Percentiles rank a stretch among this genome's conserved stretches.
Conservation (phyloP, 2,113 vertebrate genomes). For the Clarias batrachus region DNA sequence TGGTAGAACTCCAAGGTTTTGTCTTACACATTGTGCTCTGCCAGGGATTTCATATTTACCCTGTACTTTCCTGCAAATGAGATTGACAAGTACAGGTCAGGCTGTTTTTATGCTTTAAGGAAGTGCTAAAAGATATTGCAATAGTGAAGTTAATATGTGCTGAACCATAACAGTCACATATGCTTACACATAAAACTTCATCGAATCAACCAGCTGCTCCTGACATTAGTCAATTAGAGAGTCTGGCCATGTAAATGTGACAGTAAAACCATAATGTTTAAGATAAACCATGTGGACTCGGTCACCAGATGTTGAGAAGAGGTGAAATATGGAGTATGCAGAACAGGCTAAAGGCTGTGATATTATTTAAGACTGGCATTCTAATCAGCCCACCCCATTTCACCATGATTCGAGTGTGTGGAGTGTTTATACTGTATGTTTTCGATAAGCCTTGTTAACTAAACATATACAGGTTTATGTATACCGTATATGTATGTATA, state of each 20-base stretch:
- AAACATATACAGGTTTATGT: not conserved
- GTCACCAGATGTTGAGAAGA: constrained; percentile 46
- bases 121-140: constrained; percentile 53
- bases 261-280: constrained; percentile 54
- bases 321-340: constrained; percentile 33
- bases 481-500: not conserved
- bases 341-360: not conserved
- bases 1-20: constrained; percentile 41
- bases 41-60: constrained; percentile 47
- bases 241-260: constrained; percentile 50
- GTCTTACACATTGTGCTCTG: constrained; percentile 45
- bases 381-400: not conserved
- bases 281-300: constrained; percentile 47
- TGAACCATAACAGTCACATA: constrained; percentile 53
- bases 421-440: not conserved
- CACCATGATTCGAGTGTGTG: not conserved
- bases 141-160: constrained; percentile 50
- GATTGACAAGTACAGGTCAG: constrained; percentile 54
- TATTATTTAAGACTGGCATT: constrained; percentile 1
- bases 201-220: constrained; percentile 50
- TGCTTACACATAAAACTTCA: constrained; percentile 49
- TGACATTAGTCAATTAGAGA: constrained; percentile 56
- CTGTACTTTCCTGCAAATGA: constrained; percentile 51
- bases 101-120: constrained; percentile 49
- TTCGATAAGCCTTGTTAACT: not conserved